These are phyloP conservation scores for Hypothenemus hampei DNA, from an alignment of 1,140 invertebrate species.

Conservation along the genomic window DNA sequence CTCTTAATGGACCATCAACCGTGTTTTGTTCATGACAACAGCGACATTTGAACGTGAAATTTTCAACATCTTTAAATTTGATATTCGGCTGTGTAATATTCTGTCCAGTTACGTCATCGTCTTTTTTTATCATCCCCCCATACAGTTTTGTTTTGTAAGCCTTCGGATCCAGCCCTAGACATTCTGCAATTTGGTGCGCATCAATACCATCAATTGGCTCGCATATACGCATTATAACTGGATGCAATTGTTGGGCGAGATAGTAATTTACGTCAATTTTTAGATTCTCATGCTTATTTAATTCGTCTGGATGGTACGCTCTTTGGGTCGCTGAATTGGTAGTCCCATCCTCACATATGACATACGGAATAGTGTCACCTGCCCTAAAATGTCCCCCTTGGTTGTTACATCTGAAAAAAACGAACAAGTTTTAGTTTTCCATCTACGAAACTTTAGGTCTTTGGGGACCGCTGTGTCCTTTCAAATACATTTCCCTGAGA, in stretches of 20 bases:
- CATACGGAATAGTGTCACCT: slow-evolving; percentile 93
- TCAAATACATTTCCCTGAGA: no score
- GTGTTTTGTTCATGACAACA: slow-evolving; percentile 56
- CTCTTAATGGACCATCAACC: slow-evolving; percentile 50
- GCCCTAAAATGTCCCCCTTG: slow-evolving; percentile 78
- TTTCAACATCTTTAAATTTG: slow-evolving; percentile 71
- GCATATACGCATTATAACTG: slow-evolving; percentile 89
- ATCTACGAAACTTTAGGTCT: not conserved
- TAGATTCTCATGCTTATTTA: slow-evolving; percentile 64
- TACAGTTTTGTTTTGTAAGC: no score
- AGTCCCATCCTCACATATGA: slow-evolving; percentile 89
- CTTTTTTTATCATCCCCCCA: slow-evolving; percentile 35
- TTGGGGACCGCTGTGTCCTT: not conserved
- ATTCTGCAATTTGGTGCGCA: slow-evolving; percentile 80
- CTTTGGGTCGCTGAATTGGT: slow-evolving; percentile 80
- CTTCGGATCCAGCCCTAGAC: slow-evolving; percentile 67
- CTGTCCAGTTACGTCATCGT: slow-evolving; percentile 37
- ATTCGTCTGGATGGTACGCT: slow-evolving; percentile 90
- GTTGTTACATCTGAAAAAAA: slow-evolving; percentile 69
- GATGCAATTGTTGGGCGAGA: slow-evolving; percentile 83
- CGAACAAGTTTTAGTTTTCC: not conserved
- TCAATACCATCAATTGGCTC: slow-evolving; percentile 95
- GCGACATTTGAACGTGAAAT: slow-evolving; percentile 60
- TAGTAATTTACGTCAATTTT: slow-evolving; percentile 83
- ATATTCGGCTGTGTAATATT: slow-evolving; percentile 54